Evolutionary conservation across 1,140 invertebrate genomes (phyloP).

Genomic region (Mactra quadrangularis): DNA sequence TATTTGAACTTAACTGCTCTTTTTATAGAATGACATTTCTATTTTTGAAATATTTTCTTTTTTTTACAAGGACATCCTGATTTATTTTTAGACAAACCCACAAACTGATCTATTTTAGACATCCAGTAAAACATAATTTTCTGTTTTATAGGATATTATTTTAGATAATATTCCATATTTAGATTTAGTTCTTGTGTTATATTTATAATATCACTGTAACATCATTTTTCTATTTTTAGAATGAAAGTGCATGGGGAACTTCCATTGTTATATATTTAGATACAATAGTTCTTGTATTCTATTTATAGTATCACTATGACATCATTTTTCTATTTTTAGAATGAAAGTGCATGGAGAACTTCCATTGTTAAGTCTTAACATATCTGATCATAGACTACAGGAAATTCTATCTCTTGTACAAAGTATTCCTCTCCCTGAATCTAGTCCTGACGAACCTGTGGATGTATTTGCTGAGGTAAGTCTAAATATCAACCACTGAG

Average conservation of each 20-base stretch:
- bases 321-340: constrained; percentile 69
- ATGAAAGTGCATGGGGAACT: constrained; percentile 80
- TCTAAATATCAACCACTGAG: neutral
- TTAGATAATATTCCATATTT: too few relatives aligned
- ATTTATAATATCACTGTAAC: neutral
- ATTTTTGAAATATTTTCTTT: too few relatives aligned
- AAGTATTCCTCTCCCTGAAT: constrained; percentile 88
- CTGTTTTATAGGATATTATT: too few relatives aligned
- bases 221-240: constrained; percentile 1
- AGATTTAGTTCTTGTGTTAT: neutral
- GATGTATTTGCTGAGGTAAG: constrained; percentile 66
- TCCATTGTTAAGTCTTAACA: constrained; percentile 82
- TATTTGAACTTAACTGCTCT: too few relatives aligned
- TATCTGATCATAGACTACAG: constrained; percentile 85
- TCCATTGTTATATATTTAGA: too few relatives aligned
- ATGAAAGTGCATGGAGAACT: constrained; percentile 84
- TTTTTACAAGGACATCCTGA: too few relatives aligned
- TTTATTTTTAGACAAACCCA: too few relatives aligned
- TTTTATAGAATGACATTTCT: too few relatives aligned
- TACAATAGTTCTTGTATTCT: neutral
- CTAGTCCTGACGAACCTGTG: constrained; percentile 58
- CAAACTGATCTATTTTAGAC: too few relatives aligned
- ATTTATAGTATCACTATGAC: neutral
- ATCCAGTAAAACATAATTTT: too few relatives aligned
- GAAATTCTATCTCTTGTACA: constrained; percentile 84